These are phyloP conservation scores for Pyrgilauda ruficollis DNA, from an alignment of 2,113 vertebrate species.

Conservation along the genomic window DNA sequence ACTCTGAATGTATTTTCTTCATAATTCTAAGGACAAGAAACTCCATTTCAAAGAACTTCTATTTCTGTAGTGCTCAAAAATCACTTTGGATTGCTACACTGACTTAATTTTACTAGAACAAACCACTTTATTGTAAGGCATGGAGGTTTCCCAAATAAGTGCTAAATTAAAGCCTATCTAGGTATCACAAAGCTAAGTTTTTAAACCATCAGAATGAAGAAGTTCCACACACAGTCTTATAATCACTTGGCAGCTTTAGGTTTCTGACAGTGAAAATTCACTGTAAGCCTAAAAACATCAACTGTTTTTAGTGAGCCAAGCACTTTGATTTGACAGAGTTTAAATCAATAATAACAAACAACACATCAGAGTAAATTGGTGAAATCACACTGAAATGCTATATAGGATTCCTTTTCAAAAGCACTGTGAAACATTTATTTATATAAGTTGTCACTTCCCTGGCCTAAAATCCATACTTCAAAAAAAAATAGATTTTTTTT, in stretches of 20 bases:
- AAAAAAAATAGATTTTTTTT: background rate
- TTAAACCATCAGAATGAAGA: background rate
- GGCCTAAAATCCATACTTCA: background rate
- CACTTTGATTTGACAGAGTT: conserved; percentile 8
- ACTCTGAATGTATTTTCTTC: background rate
- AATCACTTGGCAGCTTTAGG: background rate
- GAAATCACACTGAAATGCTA: background rate
- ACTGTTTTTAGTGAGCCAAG: background rate
- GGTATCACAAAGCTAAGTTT: background rate
- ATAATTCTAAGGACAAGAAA: background rate
- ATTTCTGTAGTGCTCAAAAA: background rate
- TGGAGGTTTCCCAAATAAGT: background rate
- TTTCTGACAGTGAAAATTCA: background rate
- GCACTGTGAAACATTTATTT: background rate
- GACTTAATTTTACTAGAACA: background rate
- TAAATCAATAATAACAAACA: conserved; percentile 10
- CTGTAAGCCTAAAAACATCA: background rate
- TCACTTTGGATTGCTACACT: background rate
- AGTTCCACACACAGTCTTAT: background rate
- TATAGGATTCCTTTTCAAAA: background rate
- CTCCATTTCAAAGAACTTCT: background rate
- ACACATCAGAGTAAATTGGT: background rate
- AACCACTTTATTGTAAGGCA: background rate
- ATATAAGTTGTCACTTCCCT: background rate
- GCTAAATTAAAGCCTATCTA: background rate